Evolutionary conservation across 2,888 invertebrate species (phyloP).

Genomic region (Zaprionus obscuricornis): DNA sequence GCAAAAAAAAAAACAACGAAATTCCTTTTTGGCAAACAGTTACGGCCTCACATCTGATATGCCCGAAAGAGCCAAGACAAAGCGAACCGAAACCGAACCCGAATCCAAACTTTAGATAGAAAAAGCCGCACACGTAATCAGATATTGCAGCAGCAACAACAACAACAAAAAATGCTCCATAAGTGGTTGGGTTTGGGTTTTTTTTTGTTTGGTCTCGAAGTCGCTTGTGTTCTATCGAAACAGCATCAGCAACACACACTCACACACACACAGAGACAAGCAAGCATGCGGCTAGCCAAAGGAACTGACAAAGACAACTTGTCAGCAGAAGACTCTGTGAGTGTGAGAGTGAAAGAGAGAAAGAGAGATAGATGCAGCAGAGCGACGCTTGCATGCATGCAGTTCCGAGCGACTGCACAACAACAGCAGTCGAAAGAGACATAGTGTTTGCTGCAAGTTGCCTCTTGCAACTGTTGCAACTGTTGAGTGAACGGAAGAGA

Average conservation of each 20-base stretch:
- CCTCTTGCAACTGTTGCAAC: no score
- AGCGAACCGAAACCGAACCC: constrained; percentile 12
- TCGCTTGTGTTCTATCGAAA: constrained; percentile 43
- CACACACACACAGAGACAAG: constrained; percentile 1
- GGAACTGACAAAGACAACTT: constrained; percentile 24
- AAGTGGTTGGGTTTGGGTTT: constrained; percentile 26
- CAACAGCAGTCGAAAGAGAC: constrained; percentile 5
- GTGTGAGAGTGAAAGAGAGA: neutral
- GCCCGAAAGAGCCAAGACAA: constrained; percentile 45
- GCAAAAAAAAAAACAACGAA: no score
- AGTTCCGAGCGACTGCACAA: constrained; percentile 60
- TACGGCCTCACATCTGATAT: constrained; percentile 66
- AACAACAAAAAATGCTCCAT: constrained; percentile 26
- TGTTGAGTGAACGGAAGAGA: constrained; percentile 50
- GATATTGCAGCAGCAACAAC: constrained; percentile 51
- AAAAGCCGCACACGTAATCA: constrained; percentile 67
- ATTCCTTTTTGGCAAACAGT: constrained; percentile 44
- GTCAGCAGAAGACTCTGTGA: neutral
- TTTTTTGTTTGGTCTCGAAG: constrained; percentile 28
- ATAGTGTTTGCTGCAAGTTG: constrained; percentile 6
- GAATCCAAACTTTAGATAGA: constrained; percentile 49
- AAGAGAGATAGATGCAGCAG: neutral
- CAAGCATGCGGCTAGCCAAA: constrained; percentile 7
- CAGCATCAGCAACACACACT: constrained; percentile 44
- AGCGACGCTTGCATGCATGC: constrained; percentile 12